These are phyloP conservation scores for Ctenopoma kingsleyae DNA, from an alignment of 2,797 vertebrate species.

Conservation along the genomic window DNA sequence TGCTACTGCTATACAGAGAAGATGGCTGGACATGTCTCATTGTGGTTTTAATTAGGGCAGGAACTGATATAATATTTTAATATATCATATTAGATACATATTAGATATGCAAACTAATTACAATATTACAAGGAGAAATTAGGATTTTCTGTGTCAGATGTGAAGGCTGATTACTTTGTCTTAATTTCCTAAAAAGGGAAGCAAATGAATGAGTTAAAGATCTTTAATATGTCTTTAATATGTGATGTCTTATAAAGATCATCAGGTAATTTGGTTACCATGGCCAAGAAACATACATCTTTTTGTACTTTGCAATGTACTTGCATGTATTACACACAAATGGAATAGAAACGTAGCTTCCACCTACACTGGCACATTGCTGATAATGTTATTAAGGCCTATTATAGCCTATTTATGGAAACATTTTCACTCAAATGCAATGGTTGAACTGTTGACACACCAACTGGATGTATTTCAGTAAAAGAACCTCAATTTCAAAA, in stretches of 20 bases:
- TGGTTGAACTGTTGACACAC: neutral
- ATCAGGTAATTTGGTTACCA: neutral
- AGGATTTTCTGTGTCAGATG: conserved; percentile 26
- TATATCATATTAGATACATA: neutral
- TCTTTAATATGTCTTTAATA: conserved; percentile 53
- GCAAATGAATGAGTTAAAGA: conserved; percentile 42
- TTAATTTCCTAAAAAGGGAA: conserved; percentile 44
- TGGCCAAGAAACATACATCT: neutral
- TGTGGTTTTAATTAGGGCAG: conserved; percentile 3
- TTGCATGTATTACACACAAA: conserved; percentile 5
- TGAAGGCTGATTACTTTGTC: conserved; percentile 34
- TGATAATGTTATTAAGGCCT: neutral
- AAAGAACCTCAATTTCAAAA: conserved; percentile 15
- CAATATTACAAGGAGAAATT: conserved; percentile 28
- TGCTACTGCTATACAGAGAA: neutral
- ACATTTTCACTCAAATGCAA: conserved; percentile 9
- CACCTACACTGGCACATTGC: neutral
- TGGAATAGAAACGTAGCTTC: neutral
- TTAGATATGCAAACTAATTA: conserved; percentile 20
- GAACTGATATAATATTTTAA: neutral
- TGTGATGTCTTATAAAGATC: conserved; percentile 6
- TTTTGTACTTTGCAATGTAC: conserved; percentile 6
- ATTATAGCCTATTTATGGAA: neutral
- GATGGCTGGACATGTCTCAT: neutral
- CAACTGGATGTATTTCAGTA: conserved; percentile 21